phyloP scores from a whole-genome alignment of 2,797 vertebrate species.

The Schizothorax lantsangensis region DNA sequence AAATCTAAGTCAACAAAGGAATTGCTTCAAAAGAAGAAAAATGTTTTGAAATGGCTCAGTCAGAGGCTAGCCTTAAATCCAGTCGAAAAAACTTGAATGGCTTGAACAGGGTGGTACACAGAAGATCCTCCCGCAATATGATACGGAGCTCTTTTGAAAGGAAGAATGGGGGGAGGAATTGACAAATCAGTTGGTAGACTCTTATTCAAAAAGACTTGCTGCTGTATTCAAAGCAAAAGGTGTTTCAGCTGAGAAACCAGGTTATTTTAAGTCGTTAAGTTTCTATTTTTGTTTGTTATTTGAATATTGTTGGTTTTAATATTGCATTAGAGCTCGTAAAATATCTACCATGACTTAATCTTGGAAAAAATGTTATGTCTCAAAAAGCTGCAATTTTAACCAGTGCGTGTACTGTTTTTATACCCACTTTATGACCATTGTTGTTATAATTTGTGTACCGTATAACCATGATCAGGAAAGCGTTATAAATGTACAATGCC shows the following conservation, averaged over 20 bases:
- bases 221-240: not conserved
- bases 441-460: not conserved
- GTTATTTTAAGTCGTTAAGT: not conserved
- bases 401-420: not conserved
- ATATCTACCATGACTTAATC: not conserved
- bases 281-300: not conserved
- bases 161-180: not conserved
- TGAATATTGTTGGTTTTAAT: not conserved
- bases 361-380: not conserved
- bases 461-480: not conserved
- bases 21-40: not conserved
- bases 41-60: not conserved
- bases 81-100: not conserved
- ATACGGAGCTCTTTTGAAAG: not conserved
- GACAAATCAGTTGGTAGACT: not conserved
- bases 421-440: not conserved
- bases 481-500: not conserved
- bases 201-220: not conserved
- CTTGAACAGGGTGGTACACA: not conserved
- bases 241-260: not conserved
- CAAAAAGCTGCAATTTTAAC: not conserved
- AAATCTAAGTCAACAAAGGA: slow-evolving; percentile 17
- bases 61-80: not conserved
- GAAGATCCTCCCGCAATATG: not conserved
- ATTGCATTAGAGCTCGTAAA: not conserved